Conservation (phyloP, 2,797 vertebrate species). For the Pseudopleuronectes americanus region DNA sequence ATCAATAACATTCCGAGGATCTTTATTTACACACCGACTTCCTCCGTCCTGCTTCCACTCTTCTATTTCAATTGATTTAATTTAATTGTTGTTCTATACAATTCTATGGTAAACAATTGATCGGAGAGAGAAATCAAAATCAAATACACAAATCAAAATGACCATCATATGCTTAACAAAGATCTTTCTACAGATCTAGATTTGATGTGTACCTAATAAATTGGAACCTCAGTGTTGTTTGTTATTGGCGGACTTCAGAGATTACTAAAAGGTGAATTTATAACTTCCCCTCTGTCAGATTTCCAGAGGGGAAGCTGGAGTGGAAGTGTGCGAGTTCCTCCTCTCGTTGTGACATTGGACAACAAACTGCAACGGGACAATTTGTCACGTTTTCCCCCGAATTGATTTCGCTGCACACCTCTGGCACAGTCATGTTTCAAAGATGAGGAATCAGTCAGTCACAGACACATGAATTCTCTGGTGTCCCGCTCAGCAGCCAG, state of each 20-base stretch:
- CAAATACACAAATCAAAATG: constrained; percentile 12
- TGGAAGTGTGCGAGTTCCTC: constrained; percentile 1
- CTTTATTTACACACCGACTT: constrained; percentile 4
- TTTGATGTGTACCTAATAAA: constrained; percentile 14
- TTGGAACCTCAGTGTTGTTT: constrained; percentile 6
- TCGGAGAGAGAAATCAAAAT: neutral
- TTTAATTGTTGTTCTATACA: neutral
- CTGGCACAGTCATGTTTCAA: constrained; percentile 32
- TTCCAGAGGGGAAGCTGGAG: constrained; percentile 16
- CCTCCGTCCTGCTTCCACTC: neutral
- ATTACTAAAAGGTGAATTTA: neutral
- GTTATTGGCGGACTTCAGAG: constrained; percentile 1
- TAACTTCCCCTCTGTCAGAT: neutral
- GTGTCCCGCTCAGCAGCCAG: constrained; percentile 24
- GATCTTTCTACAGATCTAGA: constrained; percentile 1
- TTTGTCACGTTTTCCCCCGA: constrained; percentile 34
- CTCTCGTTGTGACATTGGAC: constrained; percentile 19
- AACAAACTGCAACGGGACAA: constrained; percentile 31
- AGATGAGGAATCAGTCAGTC: constrained; percentile 37
- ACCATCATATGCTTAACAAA: constrained; percentile 10
- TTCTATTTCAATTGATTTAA: neutral
- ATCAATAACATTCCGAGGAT: neutral
- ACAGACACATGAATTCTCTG: constrained; percentile 25
- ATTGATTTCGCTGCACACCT: constrained; percentile 40
- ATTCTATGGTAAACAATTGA: neutral